These are phyloP conservation scores for Heterotis niloticus DNA, from an alignment of 2,113 vertebrate genomes.

Conservation along the genomic window DNA sequence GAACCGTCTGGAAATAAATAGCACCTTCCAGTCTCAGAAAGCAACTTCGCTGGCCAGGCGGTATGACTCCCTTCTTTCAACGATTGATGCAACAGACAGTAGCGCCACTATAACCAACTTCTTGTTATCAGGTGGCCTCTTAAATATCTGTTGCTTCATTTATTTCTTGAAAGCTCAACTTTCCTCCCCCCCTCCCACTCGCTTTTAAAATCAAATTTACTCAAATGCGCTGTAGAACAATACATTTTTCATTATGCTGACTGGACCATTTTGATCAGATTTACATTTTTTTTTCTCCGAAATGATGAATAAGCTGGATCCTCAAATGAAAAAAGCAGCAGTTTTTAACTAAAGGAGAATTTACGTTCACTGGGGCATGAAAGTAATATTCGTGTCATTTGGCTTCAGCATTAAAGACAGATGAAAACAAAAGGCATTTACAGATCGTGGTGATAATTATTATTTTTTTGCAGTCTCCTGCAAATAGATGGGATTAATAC, in stretches of 20 bases:
- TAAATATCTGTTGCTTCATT: conserved; percentile 41
- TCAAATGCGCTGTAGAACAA: conserved; percentile 43
- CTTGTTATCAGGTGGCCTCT: neutral
- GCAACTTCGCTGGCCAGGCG: no score
- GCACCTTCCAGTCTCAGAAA: neutral
- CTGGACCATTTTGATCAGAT: conserved; percentile 48
- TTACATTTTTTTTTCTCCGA: conserved; percentile 63
- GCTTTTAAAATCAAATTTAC: conserved; percentile 26
- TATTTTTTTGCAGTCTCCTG: conserved; percentile 10
- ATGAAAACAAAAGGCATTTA: conserved; percentile 20
- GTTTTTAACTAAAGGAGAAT: conserved; percentile 45
- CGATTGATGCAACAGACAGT: neutral
- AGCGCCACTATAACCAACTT: neutral
- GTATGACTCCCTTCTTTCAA: neutral
- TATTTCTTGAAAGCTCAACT: conserved; percentile 54
- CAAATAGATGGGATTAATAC: conserved; percentile 1
- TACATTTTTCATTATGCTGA: conserved; percentile 58
- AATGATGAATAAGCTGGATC: conserved; percentile 63
- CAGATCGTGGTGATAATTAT: conserved; percentile 25
- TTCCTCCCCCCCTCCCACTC: no score
- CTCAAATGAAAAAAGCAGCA: conserved; percentile 43
- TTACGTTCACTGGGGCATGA: conserved; percentile 45
- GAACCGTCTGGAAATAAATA: neutral
- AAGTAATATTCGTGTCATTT: conserved; percentile 38
- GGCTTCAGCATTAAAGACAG: conserved; percentile 42